Base-by-base conservation (phyloP, 2,113 vertebrate genomes). In the Dasyornis broadbenti region DNA sequence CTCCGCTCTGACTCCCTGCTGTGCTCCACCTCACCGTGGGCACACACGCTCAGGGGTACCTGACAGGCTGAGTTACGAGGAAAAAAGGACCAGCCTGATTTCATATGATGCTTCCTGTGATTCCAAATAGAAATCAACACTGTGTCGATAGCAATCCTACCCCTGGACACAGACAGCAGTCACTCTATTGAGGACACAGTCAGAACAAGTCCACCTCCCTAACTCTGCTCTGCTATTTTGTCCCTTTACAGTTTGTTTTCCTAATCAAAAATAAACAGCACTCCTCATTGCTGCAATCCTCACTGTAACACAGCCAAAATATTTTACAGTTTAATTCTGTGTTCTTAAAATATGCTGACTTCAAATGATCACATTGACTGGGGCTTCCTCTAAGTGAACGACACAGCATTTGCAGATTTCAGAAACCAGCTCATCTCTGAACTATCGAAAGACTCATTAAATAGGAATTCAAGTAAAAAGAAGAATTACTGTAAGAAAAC, bases 41-140 rank as follows among this genome's bases (percentile, higher is more conserved):
- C 50, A 45, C 65, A 35, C 0, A 5, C 0, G 0, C 27, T 12
- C 49, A 40, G 3, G 17, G 40, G 19, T 4, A 30, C 17, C 69
- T 50, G 54, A 17, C 1, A 19, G 37, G 28, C 39, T 4, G 6
- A 27, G 17, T 1, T 40, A 21, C 13, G 35, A 53, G 33, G 24
- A 69, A 61, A 47, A 6, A 35, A 61, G 54, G 19, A 68, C 20
- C 35, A 72, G 27, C 21, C 24, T 66, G 13, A 42, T 21, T 49
- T 59, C 47, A 44, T 35, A 26, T 6, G 16, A 8, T 28, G 27
- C 16, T 82, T 78, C 35, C 23, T 70, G 18, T 42, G 23, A 24
- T 86, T 61, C 44, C 61, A 84, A 54, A 20, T 2, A 81, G 42
- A 73, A 86, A 35, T 50, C 64, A 78, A 21, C 22, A 9, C 20